Percentiles rank a stretch among this genome's conserved stretches.
Evolutionary conservation across 1,140 invertebrate genomes (phyloP).

Genomic region (Hyposmocoma kahamanoa): DNA sequence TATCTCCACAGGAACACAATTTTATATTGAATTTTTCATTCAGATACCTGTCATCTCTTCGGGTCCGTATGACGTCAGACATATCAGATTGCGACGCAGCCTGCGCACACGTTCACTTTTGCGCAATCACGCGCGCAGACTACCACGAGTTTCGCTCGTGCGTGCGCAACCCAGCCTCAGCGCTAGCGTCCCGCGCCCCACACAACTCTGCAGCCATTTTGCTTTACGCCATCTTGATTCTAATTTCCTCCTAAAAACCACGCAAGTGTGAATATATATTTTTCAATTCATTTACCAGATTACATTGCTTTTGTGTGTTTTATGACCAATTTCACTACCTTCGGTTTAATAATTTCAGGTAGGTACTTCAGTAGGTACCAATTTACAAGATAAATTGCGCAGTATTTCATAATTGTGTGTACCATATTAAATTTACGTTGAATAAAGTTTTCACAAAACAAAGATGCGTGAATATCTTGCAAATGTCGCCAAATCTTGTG

Average conservation of each 20-base stretch:
- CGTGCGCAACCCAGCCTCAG: slow-evolving; percentile 82
- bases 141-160: slow-evolving; percentile 82
- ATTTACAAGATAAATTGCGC: background rate
- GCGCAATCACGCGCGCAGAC: slow-evolving; percentile 86
- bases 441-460: background rate
- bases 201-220: slow-evolving; percentile 49
- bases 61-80: slow-evolving; percentile 69
- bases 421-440: background rate
- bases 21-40: no score
- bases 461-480: slow-evolving; percentile 1
- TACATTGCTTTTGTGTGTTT: background rate
- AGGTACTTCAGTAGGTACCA: no score
- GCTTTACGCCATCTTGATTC: slow-evolving; percentile 56
- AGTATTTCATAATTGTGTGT: background rate
- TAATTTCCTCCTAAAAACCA: slow-evolving; percentile 42
- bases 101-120: slow-evolving; percentile 86
- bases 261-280: background rate
- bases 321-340: background rate
- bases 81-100: slow-evolving; percentile 75
- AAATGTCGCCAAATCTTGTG: background rate
- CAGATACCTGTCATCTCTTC: slow-evolving; percentile 74
- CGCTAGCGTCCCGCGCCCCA: slow-evolving; percentile 74
- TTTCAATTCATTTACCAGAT: background rate
- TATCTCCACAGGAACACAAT: no score
- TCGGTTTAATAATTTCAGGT: background rate